Evolutionary conservation across 2,888 invertebrate genomes (phyloP), one percentile per base, ranked within the genome.

Genomic region (Tinea trinotella): DNA sequence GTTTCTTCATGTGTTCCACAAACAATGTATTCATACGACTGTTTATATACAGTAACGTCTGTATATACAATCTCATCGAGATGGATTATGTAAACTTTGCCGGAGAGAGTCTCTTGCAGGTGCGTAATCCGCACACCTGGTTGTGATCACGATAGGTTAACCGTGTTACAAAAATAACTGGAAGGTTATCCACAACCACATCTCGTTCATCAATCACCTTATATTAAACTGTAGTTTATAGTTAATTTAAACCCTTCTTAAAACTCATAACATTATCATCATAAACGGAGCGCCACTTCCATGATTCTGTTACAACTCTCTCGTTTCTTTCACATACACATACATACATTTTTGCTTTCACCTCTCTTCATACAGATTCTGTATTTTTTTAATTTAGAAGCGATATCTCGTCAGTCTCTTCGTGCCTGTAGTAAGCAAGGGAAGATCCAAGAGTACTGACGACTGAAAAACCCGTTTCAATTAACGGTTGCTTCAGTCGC

Each of bases 131-230:
- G n/a, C 19, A 46, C 63, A 67, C 66, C 67, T 64, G 64, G 59
- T 54, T 57, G 49, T 18, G 53, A 56, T 58, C 59, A 61, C 24
- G 65, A 66, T 74, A 73, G 70, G 71, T 73, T 65, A 72, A 73
- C 70, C n/a, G 36, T 64, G 70, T 73, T 70, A 67, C 67, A 58
- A 61, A 75, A 71, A 71, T 71, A 70, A 66, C 64, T 63, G 65
- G 71, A 76, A 77, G 77, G 77, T 68, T 71, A 46, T 17, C 19
- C 40, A 19, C 17, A 10, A 46, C 3, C 46, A 46, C n/a, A 10
- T 19, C 46, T 46, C 17, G 18, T 46, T 40, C 40, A 40, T 40
- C 40, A 40, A 40, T 17, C 2, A 13, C 13, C 5, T 7, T 35
- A 4, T 35, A 24, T 40, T 2, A 40, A 40, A 13, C 40, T 40